Evolutionary conservation across 2,797 vertebrate genomes (phyloP), one percentile per base, ranked within the genome.

Genomic region (Argyrosomus regius): DNA sequence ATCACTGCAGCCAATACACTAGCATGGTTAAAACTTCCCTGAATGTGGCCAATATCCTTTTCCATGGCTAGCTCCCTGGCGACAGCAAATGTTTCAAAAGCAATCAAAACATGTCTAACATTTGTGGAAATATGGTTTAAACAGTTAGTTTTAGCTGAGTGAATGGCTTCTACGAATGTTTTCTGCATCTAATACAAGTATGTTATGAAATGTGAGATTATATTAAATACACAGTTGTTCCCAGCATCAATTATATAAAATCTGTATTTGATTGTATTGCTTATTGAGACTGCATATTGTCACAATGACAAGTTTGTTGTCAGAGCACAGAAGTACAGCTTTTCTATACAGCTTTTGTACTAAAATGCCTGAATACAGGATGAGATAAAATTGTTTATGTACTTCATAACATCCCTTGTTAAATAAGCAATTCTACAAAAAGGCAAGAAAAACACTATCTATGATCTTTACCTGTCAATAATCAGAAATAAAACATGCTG

Each of bases 381-480:
- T 54, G 0, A 68, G 24, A 67, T 52, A 1, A 43, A 67, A 78
- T 39, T 3, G 11, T 2, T 22, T 72, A 16, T 56, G 22, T n/a
- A 17, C 75, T 62, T 48, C 31, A 41, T 48, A 22, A 28, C 4
- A 78, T 41, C 17, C 9, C 65, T 7, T 53, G n/a, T 60, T 35
- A 58, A 16, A 74, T 52, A 41, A 35, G 10, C 69, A 14, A 68
- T 70, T 1, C 3, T 16, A 43, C 43, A 71, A 49, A 49, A 35
- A 63, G 48, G 18, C 17, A 16, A 59, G 13, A 39, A 17, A 71
- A 75, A 62, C 31, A 10, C 1, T 3, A 24, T 43, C 5, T 39
- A 57, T 63, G 49, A 83, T 77, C 16, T 64, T 83, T 49, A 77
- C 59, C 73, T 81, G 73, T 82, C 86, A 88, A 73, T 88, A 74